phyloP scores from a whole-genome alignment of 2,797 vertebrate species.

The Microctenopoma lineatum region DNA sequence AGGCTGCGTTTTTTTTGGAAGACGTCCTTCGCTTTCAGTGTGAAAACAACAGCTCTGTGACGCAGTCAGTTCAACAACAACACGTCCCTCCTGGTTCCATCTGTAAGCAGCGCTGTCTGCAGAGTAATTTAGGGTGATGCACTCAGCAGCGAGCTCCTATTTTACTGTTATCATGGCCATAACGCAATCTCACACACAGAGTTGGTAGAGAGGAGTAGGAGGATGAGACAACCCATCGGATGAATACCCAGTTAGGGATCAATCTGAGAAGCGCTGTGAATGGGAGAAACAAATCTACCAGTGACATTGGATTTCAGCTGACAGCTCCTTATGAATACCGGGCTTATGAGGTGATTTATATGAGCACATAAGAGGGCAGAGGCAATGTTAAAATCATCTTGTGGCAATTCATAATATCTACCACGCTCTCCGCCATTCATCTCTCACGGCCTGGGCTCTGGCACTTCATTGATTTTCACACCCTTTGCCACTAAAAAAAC shows the following conservation, averaged over 20 bases:
- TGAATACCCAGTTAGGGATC: constrained; percentile 35
- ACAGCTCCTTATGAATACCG: constrained; percentile 42
- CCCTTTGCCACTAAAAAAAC: neutral
- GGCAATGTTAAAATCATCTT: constrained; percentile 28
- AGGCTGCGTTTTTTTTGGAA: neutral
- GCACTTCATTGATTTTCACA: constrained; percentile 6
- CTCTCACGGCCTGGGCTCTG: constrained; percentile 5
- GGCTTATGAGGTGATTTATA: constrained; percentile 45
- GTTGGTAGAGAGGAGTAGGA: constrained; percentile 44
- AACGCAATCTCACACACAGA: constrained; percentile 48
- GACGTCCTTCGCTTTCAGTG: constrained; percentile 9
- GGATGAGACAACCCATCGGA: constrained; percentile 17
- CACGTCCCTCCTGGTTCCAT: constrained; percentile 34
- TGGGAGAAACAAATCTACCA: constrained; percentile 54
- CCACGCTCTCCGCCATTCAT: constrained; percentile 22
- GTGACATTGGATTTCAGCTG: constrained; percentile 45
- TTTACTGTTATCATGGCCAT: constrained; percentile 56
- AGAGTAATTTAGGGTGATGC: constrained; percentile 56
- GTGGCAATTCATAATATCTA: constrained; percentile 28
- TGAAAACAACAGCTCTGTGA: constrained; percentile 43
- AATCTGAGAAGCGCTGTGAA: constrained; percentile 28
- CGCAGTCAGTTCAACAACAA: constrained; percentile 18
- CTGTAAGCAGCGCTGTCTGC: constrained; percentile 29
- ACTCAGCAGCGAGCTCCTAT: constrained; percentile 36
- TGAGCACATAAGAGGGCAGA: constrained; percentile 24